These are phyloP conservation scores for Onychomys leucogaster DNA, from an alignment of 2,797 vertebrate genomes.

Conservation along the genomic window DNA sequence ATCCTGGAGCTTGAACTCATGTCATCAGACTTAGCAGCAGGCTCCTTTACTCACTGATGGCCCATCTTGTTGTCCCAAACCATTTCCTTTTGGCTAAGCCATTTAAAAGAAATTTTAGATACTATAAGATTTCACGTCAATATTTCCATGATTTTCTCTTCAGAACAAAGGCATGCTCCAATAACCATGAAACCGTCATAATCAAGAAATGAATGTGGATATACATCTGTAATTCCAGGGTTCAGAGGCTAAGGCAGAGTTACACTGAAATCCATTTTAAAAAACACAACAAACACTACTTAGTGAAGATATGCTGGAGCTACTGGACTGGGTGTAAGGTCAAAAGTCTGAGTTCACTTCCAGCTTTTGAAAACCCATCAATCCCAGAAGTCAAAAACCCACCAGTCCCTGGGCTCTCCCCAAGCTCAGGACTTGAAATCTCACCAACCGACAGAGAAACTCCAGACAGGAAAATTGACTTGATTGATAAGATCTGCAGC, in stretches of 20 bases:
- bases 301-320: neutral
- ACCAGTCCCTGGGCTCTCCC: neutral
- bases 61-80: neutral
- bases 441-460: neutral
- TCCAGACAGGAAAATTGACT: neutral
- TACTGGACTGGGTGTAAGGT: too few relatives aligned
- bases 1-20: neutral
- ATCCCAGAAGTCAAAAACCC: too few relatives aligned
- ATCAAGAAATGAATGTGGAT: neutral
- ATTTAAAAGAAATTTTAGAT: constrained; percentile 44
- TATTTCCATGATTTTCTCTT: neutral
- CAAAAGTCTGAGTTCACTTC: neutral
- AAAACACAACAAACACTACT: neutral
- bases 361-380: neutral
- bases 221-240: neutral
- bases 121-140: neutral
- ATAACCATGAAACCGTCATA: constrained; percentile 6
- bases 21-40: neutral
- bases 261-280: neutral
- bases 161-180: constrained; percentile 23
- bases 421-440: neutral
- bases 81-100: neutral
- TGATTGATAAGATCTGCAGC: neutral
- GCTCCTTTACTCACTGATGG: neutral
- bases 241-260: neutral